Percentiles rank a stretch among this genome's conserved stretches.
phyloP scores from a whole-genome alignment of 2,888 invertebrate species.

The Rhyacophila evoluta region DNA sequence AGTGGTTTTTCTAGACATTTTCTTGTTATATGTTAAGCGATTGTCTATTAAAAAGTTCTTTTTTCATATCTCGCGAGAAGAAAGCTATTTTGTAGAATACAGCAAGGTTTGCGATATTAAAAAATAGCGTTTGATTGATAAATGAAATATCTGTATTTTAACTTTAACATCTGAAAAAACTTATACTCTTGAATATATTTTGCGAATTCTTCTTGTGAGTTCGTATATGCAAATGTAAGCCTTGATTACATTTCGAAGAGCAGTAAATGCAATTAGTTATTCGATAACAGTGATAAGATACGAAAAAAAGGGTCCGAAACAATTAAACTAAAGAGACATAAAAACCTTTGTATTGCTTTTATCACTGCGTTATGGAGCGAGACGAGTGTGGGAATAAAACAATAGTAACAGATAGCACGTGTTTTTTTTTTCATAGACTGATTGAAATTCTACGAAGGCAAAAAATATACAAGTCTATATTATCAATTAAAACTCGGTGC shows the following conservation, averaged over 20 bases:
- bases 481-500: background rate
- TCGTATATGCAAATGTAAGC: background rate
- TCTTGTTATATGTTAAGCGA: too few relatives aligned
- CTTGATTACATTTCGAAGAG: background rate
- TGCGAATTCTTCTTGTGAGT: too few relatives aligned
- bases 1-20: too few relatives aligned
- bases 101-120: too few relatives aligned
- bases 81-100: too few relatives aligned
- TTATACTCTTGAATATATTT: too few relatives aligned
- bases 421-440: background rate
- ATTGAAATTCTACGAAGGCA: background rate
- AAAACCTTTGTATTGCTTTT: background rate
- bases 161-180: too few relatives aligned
- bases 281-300: background rate
- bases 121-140: too few relatives aligned
- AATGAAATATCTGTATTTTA: too few relatives aligned
- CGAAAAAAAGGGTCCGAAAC: background rate
- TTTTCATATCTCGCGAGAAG: too few relatives aligned
- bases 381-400: slow-evolving; percentile 4
- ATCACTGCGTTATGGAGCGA: background rate
- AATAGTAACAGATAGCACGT: background rate
- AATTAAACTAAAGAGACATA: background rate
- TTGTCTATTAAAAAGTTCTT: too few relatives aligned
- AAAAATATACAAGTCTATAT: background rate
- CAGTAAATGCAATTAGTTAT: background rate